Evolutionary conservation across 2,113 vertebrate genomes (phyloP).

Genomic region (Anarrhichthys ocellatus): DNA sequence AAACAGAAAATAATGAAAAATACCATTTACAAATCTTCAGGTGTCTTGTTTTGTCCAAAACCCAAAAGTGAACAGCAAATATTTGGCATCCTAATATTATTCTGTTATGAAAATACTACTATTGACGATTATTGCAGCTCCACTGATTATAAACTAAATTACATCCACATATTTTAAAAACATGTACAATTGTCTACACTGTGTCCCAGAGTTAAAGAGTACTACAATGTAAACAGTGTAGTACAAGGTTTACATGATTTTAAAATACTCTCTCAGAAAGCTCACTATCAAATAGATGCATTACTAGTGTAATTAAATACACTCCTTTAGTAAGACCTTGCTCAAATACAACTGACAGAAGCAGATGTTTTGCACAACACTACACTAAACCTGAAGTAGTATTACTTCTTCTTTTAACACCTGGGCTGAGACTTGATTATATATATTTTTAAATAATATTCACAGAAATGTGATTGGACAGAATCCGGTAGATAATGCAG

Average conservation of each 20-base stretch:
- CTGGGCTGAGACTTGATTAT: neutral
- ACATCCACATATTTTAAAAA: neutral
- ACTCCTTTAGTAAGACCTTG: too few species aligned
- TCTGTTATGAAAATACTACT: neutral
- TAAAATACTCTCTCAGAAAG: neutral
- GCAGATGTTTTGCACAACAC: neutral
- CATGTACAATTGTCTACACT: neutral
- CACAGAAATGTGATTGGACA: neutral
- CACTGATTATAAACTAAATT: neutral
- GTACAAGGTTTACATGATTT: neutral
- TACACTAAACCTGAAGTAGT: neutral
- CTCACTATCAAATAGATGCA: neutral
- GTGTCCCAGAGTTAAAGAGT: neutral
- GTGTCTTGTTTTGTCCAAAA: neutral
- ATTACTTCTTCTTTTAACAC: neutral
- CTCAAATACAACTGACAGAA: neutral
- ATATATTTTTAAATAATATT: neutral
- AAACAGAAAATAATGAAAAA: neutral
- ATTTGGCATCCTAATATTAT: neutral
- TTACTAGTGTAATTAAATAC: neutral
- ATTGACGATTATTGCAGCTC: neutral
- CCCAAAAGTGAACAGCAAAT: neutral
- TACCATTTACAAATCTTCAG: neutral
- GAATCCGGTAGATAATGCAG: neutral
- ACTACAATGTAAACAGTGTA: neutral